Evolutionary conservation across 2,888 invertebrate species (phyloP), one percentile per base, ranked within the genome.

Genomic region (Hypomecis punctinalis): DNA sequence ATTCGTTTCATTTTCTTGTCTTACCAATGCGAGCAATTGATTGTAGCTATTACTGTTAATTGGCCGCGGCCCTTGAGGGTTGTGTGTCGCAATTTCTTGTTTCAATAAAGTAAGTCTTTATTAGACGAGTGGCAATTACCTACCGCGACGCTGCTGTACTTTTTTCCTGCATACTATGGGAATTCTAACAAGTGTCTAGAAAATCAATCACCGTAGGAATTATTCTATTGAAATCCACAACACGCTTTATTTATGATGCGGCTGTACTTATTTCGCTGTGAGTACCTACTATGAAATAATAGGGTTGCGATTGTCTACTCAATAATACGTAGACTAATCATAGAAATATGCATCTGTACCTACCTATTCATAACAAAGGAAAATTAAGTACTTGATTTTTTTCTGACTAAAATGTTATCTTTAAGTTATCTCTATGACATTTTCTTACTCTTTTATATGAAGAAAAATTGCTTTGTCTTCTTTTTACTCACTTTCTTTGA

Each of bases 61-160:
- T 88, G 84, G 69, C 69, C 78, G 73, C 82, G 76, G 77, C 73
- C 78, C 71, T 71, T 71, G 75, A 82, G 84, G 85, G 81, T 76
- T 78, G 82, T 79, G 73, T 80, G 79, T 83, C 82, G 85, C 85
- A 81, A 90, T 86, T 87, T 87, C 86, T 89, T 90, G 84, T 89
- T 85, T 80, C 84, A 89, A 90, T 89, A 90, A 83, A 84, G 83
- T 80, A 79, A 80, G 84, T 79, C 79, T 81, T 83, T 81, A 85
- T 86, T 88, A 86, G 79, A 77, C 73, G 67, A 77, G 76, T 76
- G 75, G 76, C 80, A 86, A 87, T 88, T 88, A 86, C 80, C 52
- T 70, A 62, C 75, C 68, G 68, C 77, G 76, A 72, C 76, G 76
- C 74, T 73, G 71, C 72, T 75, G 68, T 70, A 76, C 80, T 82